These are phyloP conservation scores for Argynnis bischoffii DNA, from an alignment of 2,888 invertebrate species.

Conservation along the genomic window DNA sequence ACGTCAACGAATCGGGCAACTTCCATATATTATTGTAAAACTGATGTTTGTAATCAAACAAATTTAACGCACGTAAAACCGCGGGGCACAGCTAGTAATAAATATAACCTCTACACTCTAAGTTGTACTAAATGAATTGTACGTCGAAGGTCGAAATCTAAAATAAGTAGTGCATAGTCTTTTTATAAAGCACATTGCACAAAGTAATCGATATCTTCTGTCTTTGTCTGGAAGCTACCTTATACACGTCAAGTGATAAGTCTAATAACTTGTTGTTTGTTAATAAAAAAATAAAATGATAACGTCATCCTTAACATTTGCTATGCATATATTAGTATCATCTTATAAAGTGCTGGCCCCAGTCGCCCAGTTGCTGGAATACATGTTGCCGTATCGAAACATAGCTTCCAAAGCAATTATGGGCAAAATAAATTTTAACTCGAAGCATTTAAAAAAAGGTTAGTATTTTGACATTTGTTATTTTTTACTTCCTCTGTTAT, in stretches of 20 bases:
- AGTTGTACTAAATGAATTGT: no score
- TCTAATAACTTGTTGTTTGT: background rate
- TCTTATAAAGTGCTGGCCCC: constrained; percentile 50
- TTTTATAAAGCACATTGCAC: no score
- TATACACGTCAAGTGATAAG: background rate
- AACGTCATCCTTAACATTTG: constrained; percentile 46
- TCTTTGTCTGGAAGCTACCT: no score
- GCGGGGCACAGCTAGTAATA: no score
- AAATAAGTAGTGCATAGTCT: no score
- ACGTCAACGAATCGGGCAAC: no score
- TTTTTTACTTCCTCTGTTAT: background rate
- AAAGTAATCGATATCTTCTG: no score
- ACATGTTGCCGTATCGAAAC: constrained; percentile 54
- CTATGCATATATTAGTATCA: constrained; percentile 48
- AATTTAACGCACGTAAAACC: no score
- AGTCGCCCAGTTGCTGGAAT: constrained; percentile 54
- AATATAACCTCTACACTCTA: no score
- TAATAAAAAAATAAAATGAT: constrained; percentile 43
- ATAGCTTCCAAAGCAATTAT: constrained; percentile 57
- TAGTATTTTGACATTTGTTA: constrained; percentile 39
- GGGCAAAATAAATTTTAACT: constrained; percentile 59
- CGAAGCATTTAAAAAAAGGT: constrained; percentile 70
- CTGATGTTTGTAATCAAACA: no score
- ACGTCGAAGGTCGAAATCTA: no score
- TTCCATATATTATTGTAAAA: no score